Conservation (phyloP, 1,140 invertebrate genomes). For the Arion vulgaris region DNA sequence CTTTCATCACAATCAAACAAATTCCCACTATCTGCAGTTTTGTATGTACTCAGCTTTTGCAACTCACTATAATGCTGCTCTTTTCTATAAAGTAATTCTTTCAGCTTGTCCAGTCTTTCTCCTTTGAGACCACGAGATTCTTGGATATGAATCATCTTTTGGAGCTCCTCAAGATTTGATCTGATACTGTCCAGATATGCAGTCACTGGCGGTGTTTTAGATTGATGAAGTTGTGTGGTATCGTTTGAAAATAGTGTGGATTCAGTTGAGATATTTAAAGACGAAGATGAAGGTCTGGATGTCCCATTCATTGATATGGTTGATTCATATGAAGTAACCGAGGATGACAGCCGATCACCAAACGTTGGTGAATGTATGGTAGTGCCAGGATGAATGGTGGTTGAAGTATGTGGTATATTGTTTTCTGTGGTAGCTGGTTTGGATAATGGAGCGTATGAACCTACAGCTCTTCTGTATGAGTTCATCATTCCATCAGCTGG, state of each 20-base stretch:
- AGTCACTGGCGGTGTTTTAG: too few species aligned
- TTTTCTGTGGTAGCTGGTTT: neutral
- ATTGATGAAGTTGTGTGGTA: too few species aligned
- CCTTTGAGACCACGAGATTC: slow-evolving; percentile 14
- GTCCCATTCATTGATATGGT: too few species aligned
- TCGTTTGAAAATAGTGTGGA: neutral
- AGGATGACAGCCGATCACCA: too few species aligned
- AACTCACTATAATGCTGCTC: neutral
- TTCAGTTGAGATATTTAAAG: too few species aligned
- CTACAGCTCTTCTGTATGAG: too few species aligned
- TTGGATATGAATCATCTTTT: neutral
- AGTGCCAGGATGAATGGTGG: neutral
- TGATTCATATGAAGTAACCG: too few species aligned
- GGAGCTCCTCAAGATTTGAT: neutral
- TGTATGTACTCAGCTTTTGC: neutral
- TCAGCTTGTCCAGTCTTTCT: slow-evolving; percentile 22
- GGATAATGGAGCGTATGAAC: too few species aligned
- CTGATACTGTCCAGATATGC: neutral
- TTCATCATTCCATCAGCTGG: too few species aligned
- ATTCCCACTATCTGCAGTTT: neutral
- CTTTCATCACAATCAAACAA: neutral
- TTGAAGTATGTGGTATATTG: neutral
- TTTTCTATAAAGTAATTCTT: slow-evolving; percentile 8
- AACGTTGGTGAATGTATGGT: neutral
- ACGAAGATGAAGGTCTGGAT: too few species aligned